A percentile compares a stretch with the other conserved stretches of the same genome.
phyloP scores from a whole-genome alignment of 1,140 invertebrate species.

The Melanaphis sacchari region DNA sequence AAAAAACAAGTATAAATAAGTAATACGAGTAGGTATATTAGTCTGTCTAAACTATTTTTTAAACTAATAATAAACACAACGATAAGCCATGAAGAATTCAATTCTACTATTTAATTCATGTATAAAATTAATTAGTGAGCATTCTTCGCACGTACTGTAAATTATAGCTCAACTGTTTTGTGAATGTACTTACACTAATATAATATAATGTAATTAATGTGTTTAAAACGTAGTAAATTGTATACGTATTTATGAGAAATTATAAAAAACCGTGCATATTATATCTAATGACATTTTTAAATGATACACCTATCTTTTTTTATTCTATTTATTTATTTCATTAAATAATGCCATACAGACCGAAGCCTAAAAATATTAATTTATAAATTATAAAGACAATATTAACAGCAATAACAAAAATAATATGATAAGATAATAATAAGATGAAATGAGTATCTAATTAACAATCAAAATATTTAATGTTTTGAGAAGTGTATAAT shows the following conservation, averaged over 20 bases:
- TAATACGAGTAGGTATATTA: not conserved
- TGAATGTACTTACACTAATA: not conserved
- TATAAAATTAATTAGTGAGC: not conserved
- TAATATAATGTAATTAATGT: not conserved
- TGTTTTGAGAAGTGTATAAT: too few species aligned
- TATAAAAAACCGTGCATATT: not conserved
- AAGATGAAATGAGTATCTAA: too few species aligned
- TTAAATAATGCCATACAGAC: too few species aligned
- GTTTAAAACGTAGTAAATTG: not conserved
- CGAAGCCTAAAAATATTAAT: not conserved
- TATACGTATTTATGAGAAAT: not conserved
- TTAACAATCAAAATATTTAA: too few species aligned
- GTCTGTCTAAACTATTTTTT: not conserved
- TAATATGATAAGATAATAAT: not conserved
- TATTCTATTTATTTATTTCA: not conserved
- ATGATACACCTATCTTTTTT: not conserved
- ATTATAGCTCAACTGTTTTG: not conserved
- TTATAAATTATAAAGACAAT: not conserved
- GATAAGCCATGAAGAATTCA: constrained; percentile 5
- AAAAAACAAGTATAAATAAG: not conserved
- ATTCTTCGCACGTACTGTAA: not conserved
- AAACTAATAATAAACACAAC: not conserved
- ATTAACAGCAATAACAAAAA: not conserved
- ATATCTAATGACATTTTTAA: not conserved
- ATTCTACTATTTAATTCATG: not conserved